Evolutionary conservation across 2,888 invertebrate genomes (phyloP).

Genomic region (Noctua fimbriata): DNA sequence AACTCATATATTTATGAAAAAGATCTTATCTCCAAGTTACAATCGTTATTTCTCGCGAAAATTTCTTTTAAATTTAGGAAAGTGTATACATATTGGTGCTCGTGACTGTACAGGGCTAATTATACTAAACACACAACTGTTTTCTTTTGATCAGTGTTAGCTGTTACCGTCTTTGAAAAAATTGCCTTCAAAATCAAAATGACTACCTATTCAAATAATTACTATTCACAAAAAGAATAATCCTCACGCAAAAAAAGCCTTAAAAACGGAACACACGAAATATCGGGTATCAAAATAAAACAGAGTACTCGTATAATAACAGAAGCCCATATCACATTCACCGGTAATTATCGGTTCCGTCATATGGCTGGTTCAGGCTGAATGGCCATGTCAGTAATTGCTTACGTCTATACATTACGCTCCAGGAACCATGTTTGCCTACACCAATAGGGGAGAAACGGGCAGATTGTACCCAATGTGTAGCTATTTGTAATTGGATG

Average conservation of each 20-base stretch:
- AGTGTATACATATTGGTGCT: no score
- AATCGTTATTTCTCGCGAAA: no score
- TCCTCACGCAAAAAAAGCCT: background rate
- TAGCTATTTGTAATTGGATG: slow-evolving; percentile 43
- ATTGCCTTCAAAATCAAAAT: background rate
- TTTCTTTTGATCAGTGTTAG: background rate
- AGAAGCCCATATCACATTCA: slow-evolving; percentile 40
- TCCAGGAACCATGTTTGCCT: slow-evolving; percentile 38
- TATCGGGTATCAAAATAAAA: slow-evolving; percentile 1
- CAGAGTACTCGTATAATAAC: background rate
- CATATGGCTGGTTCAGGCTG: slow-evolving; percentile 8
- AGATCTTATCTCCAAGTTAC: no score
- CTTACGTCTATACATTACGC: slow-evolving; percentile 41
- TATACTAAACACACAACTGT: background rate
- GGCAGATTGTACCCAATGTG: slow-evolving; percentile 8
- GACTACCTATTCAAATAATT: background rate
- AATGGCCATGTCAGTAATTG: slow-evolving; percentile 45
- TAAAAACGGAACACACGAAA: background rate
- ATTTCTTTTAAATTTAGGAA: no score
- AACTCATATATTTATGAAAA: no score
- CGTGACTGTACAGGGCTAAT: background rate
- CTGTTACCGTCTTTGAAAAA: background rate
- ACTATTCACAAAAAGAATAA: background rate
- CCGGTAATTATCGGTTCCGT: slow-evolving; percentile 37
- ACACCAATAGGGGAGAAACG: slow-evolving; percentile 16